These are phyloP conservation scores for Glossophaga mutica DNA, from an alignment of 2,797 vertebrate genomes.

Conservation along the genomic window DNA sequence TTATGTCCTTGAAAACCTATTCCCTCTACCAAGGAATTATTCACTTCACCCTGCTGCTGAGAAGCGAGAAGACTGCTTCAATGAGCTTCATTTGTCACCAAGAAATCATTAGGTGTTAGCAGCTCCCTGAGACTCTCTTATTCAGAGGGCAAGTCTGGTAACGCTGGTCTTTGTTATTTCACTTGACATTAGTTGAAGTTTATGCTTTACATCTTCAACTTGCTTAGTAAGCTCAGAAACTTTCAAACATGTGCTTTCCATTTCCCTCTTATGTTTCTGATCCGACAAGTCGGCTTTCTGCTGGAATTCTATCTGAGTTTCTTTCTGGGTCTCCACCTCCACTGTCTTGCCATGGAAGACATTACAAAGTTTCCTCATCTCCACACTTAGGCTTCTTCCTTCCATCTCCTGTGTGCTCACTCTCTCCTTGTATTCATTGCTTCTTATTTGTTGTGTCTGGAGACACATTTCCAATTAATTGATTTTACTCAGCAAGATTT, in stretches of 20 bases:
- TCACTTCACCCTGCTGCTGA: conserved; percentile 72
- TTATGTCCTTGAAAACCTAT: not conserved
- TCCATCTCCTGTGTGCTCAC: conserved; percentile 82
- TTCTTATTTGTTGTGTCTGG: conserved; percentile 76
- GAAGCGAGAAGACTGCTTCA: conserved; percentile 69
- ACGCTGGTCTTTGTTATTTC: conserved; percentile 82
- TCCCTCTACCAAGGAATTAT: conserved; percentile 70
- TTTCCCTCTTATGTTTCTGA: conserved; percentile 88
- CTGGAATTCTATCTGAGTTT: conserved; percentile 82
- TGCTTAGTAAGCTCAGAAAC: conserved; percentile 83
- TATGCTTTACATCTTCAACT: conserved; percentile 82
- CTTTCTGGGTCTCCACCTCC: conserved; percentile 86
- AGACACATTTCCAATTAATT: conserved; percentile 83
- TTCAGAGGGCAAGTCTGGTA: conserved; percentile 81
- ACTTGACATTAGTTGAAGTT: conserved; percentile 79
- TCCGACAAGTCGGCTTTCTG: conserved; percentile 78
- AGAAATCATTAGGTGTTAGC: conserved; percentile 79
- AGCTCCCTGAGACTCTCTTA: conserved; percentile 83
- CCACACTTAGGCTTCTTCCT: conserved; percentile 79
- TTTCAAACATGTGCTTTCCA: conserved; percentile 85
- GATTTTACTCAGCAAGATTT: conserved; percentile 82
- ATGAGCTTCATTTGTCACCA: conserved; percentile 74
- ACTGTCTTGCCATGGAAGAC: conserved; percentile 83
- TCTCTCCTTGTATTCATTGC: conserved; percentile 77
- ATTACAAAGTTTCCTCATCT: conserved; percentile 85